Evolutionary conservation across 2,888 invertebrate genomes (phyloP), one percentile per base, ranked within the genome.

Genomic region (Agriopis aurantiaria): DNA sequence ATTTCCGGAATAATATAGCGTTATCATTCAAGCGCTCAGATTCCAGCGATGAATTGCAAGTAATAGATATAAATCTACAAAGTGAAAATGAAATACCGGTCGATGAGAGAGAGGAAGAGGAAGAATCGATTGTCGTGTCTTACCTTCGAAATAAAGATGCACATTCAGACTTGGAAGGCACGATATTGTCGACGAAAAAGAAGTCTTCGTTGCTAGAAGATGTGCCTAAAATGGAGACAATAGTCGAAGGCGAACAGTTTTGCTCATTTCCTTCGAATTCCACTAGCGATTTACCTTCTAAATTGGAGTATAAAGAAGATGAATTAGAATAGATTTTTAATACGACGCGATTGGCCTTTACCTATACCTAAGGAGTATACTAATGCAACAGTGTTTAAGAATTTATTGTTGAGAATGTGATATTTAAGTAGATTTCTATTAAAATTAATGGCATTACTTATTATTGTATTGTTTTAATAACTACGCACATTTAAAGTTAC

Each of bases 151-250:
- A 88, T 65, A 89, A 82, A 79, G 76, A 85, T 48, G 55, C 71
- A 45, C 65, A 82, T 61, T 23, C 80, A 41, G 81, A 85, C 43
- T 65, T 79, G 10, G 84, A 87, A 71, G 81, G 80, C 65, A 75
- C 79, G 49, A 69, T 84, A 52, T 55, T 82, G 55, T 80, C 82
- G 1, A 78, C 77, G 10, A 88, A 84, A 78, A 91, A 85, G 76
- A 88, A 84, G 73, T 78, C 82, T 7, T 87, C 88, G 5, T 69
- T 90, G 17, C 72, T 90, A 59, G 82, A 85, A 65, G 85, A 83
- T 75, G 82, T 90, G 10, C 82, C 87, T 4, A 90, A 86, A 84
- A 85, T 91, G 86, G 87, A 91, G 78, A 89, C 90, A 8, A 90
- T 90, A 61, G 64, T 80, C 52, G 90, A 91, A 81, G 83, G 82